A percentile compares a stretch with the other conserved stretches of the same genome.
phyloP scores from a whole-genome alignment of 2,113 vertebrate genomes.

The Antechinus flavipes region DNA sequence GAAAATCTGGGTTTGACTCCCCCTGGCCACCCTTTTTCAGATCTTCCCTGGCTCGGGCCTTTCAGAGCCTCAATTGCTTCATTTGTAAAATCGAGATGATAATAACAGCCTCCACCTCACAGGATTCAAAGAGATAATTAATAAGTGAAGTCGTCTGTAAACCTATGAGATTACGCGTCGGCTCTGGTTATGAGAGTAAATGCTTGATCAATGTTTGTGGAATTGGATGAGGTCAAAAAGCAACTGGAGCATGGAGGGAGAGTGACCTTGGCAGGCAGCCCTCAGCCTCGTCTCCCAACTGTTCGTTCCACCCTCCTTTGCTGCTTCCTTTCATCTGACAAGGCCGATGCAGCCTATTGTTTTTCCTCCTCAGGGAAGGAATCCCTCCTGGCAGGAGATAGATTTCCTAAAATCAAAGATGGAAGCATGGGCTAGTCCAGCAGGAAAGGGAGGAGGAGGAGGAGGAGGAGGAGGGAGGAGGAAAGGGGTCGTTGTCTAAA shows the following conservation, averaged over 20 bases:
- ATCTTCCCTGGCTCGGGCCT: neutral
- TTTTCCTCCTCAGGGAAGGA: neutral
- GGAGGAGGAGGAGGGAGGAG: neutral
- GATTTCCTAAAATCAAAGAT: neutral
- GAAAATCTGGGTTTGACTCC: neutral
- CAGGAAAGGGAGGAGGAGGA: neutral
- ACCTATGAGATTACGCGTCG: neutral
- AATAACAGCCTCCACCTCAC: neutral
- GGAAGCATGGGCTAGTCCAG: neutral
- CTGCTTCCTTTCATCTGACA: neutral
- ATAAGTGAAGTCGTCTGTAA: neutral
- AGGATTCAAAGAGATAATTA: neutral
- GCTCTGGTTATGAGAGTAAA: neutral
- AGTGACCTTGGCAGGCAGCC: neutral
- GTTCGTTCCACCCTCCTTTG: neutral
- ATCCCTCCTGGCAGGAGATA: neutral
- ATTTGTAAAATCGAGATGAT: neutral
- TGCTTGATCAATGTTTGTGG: neutral
- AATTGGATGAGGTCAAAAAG: neutral
- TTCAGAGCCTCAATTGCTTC: neutral
- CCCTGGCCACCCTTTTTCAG: neutral
- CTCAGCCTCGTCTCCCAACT: neutral
- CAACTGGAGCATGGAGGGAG: neutral
- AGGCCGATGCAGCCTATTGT: neutral
- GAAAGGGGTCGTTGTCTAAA: constrained; percentile 55